phyloP scores from a whole-genome alignment of 2,113 vertebrate genomes.

The Fukomys damarensis region DNA sequence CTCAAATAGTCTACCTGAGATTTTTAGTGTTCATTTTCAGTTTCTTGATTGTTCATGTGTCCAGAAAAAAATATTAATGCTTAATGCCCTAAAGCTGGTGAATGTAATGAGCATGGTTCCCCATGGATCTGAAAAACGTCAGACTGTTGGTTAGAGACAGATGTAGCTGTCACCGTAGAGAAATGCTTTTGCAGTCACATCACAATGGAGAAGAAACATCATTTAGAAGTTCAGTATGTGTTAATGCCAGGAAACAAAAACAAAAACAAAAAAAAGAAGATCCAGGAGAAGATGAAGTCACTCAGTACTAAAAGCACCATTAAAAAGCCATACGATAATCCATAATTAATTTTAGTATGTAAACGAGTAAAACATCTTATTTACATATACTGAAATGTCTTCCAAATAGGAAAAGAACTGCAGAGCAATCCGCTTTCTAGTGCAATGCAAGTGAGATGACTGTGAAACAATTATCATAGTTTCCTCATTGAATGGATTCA shows the following conservation, averaged over 20 bases:
- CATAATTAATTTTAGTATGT: background rate
- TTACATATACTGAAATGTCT: background rate
- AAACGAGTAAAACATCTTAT: background rate
- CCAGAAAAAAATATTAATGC: slow-evolving; percentile 43
- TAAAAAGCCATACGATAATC: background rate
- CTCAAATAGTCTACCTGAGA: slow-evolving; percentile 29
- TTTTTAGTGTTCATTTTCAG: slow-evolving; percentile 46
- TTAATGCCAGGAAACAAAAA: slow-evolving; percentile 58
- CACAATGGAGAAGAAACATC: slow-evolving; percentile 34
- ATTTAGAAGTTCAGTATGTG: slow-evolving; percentile 66
- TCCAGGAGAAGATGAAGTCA: slow-evolving; percentile 14
- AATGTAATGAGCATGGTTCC: slow-evolving; percentile 35
- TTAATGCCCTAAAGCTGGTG: slow-evolving; percentile 44
- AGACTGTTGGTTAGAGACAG: slow-evolving; percentile 47
- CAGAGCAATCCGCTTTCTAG: background rate
- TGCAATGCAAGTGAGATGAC: background rate
- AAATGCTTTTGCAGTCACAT: slow-evolving; percentile 57
- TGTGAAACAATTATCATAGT: background rate
- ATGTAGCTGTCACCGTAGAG: slow-evolving; percentile 41
- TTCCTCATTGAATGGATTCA: background rate
- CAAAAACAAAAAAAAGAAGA: slow-evolving; percentile 72
- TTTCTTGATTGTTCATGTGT: slow-evolving; percentile 61
- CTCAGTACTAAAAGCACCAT: background rate
- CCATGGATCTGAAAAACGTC: slow-evolving; percentile 54
- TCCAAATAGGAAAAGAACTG: background rate